These are phyloP conservation scores for Ectemnius lituratus DNA, from an alignment of 2,888 invertebrate species.

Conservation along the genomic window DNA sequence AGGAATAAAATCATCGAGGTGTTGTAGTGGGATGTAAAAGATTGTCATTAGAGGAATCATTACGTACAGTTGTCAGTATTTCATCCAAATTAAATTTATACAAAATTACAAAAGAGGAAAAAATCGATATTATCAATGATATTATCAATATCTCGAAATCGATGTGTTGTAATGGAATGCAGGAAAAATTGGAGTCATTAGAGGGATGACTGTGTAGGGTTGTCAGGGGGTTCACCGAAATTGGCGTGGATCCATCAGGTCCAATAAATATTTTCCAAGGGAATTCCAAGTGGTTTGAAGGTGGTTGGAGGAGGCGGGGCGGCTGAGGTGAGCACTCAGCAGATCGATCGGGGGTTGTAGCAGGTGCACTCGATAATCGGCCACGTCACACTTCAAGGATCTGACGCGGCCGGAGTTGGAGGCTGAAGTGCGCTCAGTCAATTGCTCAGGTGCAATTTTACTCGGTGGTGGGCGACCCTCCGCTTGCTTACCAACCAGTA, in stretches of 20 bases:
- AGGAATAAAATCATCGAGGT: too few relatives aligned
- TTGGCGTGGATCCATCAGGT: background rate
- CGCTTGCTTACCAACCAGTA: conserved; percentile 27
- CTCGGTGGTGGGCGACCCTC: conserved; percentile 29
- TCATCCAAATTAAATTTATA: too few relatives aligned
- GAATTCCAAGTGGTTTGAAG: conserved; percentile 23
- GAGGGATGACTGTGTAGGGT: too few relatives aligned
- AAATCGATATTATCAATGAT: too few relatives aligned
- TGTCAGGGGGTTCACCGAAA: too few relatives aligned
- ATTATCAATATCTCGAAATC: too few relatives aligned
- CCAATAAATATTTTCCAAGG: conserved; percentile 54
- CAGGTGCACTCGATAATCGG: conserved; percentile 61
- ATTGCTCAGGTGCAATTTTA: conserved; percentile 64
- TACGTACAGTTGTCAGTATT: too few relatives aligned
- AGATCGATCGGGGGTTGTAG: conserved; percentile 52
- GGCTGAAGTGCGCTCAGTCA: conserved; percentile 54
- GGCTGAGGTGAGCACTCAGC: conserved; percentile 13
- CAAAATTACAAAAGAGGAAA: too few relatives aligned
- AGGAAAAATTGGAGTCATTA: too few relatives aligned
- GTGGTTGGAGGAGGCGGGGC: conserved; percentile 7
- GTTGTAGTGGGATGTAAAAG: too few relatives aligned
- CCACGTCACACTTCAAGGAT: conserved; percentile 50
- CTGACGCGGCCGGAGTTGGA: conserved; percentile 36
- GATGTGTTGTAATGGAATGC: too few relatives aligned
- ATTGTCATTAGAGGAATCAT: too few relatives aligned